phyloP scores from a whole-genome alignment of 2,113 vertebrate species.

The Nyctibius bracteatus region DNA sequence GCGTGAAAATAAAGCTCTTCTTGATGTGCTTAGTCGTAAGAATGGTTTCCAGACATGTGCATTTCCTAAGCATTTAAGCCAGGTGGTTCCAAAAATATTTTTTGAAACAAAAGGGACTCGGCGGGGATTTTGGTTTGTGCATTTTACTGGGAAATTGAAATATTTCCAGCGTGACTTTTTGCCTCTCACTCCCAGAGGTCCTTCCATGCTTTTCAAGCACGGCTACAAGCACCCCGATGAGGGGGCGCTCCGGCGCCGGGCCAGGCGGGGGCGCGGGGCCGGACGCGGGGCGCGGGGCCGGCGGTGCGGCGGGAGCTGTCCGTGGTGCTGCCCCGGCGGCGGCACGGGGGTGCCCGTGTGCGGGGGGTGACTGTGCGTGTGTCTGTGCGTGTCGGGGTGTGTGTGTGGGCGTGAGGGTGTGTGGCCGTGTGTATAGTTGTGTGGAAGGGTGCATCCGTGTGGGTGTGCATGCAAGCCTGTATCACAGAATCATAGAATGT shows the following conservation, averaged over 20 bases:
- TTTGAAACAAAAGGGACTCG: neutral
- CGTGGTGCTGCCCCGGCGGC: constrained; percentile 79
- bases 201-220: fast-evolving
- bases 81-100: neutral
- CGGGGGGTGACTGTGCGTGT: no score
- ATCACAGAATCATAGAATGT: no score
- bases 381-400: no score
- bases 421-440: fast-evolving
- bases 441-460: neutral
- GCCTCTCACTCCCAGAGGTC: fast-evolving
- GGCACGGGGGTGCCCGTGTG: neutral
- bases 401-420: neutral
- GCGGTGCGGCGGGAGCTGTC: constrained; percentile 77
- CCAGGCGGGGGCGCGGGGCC: no score
- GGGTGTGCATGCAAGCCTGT: fast-evolving
- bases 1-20: neutral
- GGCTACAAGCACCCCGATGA: fast-evolving
- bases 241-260: neutral
- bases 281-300: no score
- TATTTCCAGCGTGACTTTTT: neutral
- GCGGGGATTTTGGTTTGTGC: neutral
- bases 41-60: neutral
- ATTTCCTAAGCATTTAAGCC: neutral
- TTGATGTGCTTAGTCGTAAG: neutral
- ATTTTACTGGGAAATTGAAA: fast-evolving